Base-by-base conservation (phyloP, 2,888 invertebrate genomes). In the Brassicogethes aeneus region DNA sequence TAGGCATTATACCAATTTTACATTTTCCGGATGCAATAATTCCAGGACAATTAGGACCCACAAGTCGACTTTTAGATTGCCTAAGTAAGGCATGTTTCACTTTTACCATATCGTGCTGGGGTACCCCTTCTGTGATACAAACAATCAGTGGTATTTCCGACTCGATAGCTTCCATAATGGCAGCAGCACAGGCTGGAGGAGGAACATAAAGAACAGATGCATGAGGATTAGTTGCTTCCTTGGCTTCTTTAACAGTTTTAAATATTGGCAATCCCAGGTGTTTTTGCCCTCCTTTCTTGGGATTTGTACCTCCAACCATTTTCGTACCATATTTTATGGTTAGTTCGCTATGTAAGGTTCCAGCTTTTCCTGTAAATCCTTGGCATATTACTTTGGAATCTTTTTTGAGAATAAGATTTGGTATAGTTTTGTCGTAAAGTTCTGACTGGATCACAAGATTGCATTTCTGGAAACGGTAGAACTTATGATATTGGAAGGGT, bases 1-100 rank as follows among this genome's bases (percentile, higher is more conserved):
- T 86, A 12, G 89, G 89, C 88, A 89, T 88, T 16, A 60, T 61
- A 3, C 60, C 89, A 60, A 90, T 86, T 71, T 87, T 88, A 64
- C 88, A 89, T 72, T 79, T 67, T 52, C 73, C 76, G 3, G 80
- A 77, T 17, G 81, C 80, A 56, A 89, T 88, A 47, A 89, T 80
- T 50, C 63, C 88, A 5, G 88, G 88, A 64, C 88, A 89, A 63
- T 89, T 90, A 2, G 88, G 89, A 1, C 89, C 88, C 51, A 89
- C 75, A 8, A 90, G 70, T 50, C 88, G 72, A 2, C 82, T 79
- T 62, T 84, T 85, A 55, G 67, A 72, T 62, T 88, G 85, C 53
- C 72, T 62, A 1, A 74, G 47, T 14, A 82, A 66, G 29, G 69
- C 67, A 48, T 78, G 71, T 61, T 85, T 85, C 3, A 90, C 82